Percentiles rank a stretch among this genome's conserved stretches.
phyloP scores from a whole-genome alignment of 2,888 invertebrate species.

The Vannuccia rotundouncinata region DNA sequence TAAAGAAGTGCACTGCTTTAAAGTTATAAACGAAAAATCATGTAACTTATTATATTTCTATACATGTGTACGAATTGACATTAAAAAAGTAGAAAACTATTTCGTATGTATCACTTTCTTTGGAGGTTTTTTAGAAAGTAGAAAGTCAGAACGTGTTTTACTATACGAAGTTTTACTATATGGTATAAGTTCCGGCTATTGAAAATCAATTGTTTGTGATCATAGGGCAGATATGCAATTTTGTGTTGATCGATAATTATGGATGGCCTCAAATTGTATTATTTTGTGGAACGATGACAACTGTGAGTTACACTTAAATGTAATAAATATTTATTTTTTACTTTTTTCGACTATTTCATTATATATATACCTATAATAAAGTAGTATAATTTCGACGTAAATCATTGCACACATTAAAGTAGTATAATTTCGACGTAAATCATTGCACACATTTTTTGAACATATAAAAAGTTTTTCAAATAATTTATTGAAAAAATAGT shows the following conservation, averaged over 20 bases:
- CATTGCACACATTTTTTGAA: conserved; percentile 5
- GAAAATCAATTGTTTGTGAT: conserved; percentile 24
- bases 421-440: conserved; percentile 18
- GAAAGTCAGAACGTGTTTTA: conserved; percentile 24
- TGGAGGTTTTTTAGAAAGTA: conserved; percentile 9
- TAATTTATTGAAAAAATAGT: background rate
- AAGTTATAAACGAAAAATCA: background rate
- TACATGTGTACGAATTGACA: conserved; percentile 12
- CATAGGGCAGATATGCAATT: conserved; percentile 1
- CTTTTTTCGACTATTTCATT: no score
- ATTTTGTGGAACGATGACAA: conserved; percentile 1
- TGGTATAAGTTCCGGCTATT: background rate
- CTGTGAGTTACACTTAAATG: conserved; percentile 13
- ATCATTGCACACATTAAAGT: conserved; percentile 17
- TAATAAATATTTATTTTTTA: background rate
- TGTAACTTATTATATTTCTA: conserved; percentile 3
- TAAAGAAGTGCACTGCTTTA: no score
- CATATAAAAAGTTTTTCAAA: background rate
- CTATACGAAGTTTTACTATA: conserved; percentile 10
- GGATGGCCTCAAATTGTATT: conserved; percentile 5
- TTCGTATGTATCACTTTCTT: conserved; percentile 21
- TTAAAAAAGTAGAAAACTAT: conserved; percentile 1
- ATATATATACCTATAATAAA: conserved; percentile 1
- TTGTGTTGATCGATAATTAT: no score
- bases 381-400: conserved; percentile 18